Evolutionary conservation across 2,113 vertebrate genomes (phyloP), one percentile per base, ranked within the genome.

Genomic region (Stegastes partitus): DNA sequence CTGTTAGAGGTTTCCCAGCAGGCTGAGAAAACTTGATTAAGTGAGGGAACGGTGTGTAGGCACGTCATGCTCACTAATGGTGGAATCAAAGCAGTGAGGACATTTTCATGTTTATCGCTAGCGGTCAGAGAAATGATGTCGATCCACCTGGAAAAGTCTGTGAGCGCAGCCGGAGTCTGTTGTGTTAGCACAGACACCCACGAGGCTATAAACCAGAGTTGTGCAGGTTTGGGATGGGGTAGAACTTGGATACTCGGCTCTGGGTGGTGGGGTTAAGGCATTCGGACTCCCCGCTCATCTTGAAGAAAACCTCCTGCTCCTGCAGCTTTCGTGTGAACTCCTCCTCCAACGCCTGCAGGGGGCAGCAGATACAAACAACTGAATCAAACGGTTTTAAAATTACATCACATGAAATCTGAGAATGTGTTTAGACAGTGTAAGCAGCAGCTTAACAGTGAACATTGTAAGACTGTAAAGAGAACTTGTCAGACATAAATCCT

Each of bases 291-390:
- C 98, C 98, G 58, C 96, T 98, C 97, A 99, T 99, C 95, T 96
- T 98, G 93, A 99, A 99, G 94, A 99, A 99, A 63, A 99, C 97
- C 89, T 99, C 98, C 91, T 99, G 98, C 86, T 99, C 98, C 89
- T 99, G 98, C 11, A 98, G 94, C 86, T 98, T 99, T 51, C 98
- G 95, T 28, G 96, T 97, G 95, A 99, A 99, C 91, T 99, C 98
- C 80, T 99, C 98, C 92, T 99, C 98, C 54, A 99, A 87, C 0
- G 96, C 97, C 98, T 99, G 91, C 86, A 93, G 91, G 86, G 83
- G 86, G 84, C 83, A 81, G 83, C 81, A 91, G 6, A 91, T 11
- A 83, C 70, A 83, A 67, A 79, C 18, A 67, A 28, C 54, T 19
- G 9, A 64, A 68, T 51, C 45, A 64, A 68, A 49, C 45, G n/a